Conservation (phyloP, 2,113 vertebrate species). For the Pongo abelii region DNA sequence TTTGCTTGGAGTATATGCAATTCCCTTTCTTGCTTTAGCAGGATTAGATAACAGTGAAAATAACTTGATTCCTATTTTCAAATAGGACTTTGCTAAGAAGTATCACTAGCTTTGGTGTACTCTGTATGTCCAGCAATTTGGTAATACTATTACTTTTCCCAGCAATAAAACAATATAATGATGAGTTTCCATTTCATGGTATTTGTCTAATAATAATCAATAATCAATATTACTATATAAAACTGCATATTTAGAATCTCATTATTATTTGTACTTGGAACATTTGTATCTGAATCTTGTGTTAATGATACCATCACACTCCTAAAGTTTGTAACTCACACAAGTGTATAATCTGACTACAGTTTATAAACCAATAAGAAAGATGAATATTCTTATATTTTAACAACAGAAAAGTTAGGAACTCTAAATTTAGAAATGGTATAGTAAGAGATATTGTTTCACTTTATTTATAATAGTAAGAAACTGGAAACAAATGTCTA, state of each 20-base stretch:
- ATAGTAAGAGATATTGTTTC: not conserved
- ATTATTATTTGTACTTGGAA: not conserved
- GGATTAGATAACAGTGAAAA: not conserved
- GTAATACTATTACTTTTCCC: not conserved
- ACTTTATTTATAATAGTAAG: not conserved
- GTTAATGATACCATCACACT: not conserved
- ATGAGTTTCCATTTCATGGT: not conserved
- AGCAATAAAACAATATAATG: not conserved
- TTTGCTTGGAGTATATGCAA: not conserved
- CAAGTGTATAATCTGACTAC: not conserved
- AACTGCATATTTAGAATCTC: not conserved
- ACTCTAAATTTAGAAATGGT: not conserved
- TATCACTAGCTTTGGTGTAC: not conserved
- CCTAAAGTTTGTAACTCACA: not conserved
- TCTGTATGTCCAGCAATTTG: not conserved
- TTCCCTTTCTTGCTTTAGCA: not conserved
- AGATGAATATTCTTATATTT: not conserved
- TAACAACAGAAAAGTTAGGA: not conserved
- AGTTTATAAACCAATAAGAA: slow-evolving; percentile 17
- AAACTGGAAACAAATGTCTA: slow-evolving; percentile 17
- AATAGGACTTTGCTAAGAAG: not conserved
- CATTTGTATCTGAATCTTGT: not conserved
- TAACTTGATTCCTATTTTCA: not conserved
- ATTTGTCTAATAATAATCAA: not conserved
- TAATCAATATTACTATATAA: not conserved